phyloP scores from a whole-genome alignment of 2,113 vertebrate genomes.

The Pluvialis apricaria region DNA sequence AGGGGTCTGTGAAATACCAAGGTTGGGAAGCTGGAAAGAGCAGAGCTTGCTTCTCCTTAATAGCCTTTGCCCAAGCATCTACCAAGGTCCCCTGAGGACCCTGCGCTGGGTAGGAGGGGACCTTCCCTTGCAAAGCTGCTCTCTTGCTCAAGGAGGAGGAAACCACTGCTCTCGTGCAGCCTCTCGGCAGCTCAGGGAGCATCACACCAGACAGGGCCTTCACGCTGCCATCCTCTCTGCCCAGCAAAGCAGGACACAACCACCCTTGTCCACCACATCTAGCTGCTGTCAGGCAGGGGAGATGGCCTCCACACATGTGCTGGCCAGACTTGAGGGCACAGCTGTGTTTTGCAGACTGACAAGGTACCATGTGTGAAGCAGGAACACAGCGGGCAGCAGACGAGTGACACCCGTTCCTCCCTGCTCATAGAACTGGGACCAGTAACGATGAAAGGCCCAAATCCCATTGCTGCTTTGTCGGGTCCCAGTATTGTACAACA shows the following conservation, averaged over 20 bases:
- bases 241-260: neutral
- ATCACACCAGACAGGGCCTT: accelerated
- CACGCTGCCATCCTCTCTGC: neutral
- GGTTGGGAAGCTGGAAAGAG: neutral
- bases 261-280: neutral
- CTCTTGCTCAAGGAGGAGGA: neutral
- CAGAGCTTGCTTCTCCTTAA: neutral
- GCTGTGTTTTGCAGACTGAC: neutral
- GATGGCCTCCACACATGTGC: neutral
- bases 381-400: neutral
- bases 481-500: neutral
- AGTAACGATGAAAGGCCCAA: neutral
- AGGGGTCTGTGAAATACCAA: neutral
- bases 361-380: neutral
- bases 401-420: neutral
- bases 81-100: neutral
- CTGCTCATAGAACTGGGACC: neutral
- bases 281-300: neutral
- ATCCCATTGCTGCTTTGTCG: neutral
- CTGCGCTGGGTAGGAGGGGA: neutral
- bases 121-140: neutral
- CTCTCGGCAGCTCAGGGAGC: neutral
- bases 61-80: neutral
- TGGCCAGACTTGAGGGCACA: neutral
- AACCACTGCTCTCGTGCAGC: neutral